Percentiles rank a stretch among this genome's conserved stretches.
These are phyloP conservation scores for Cantharis rustica DNA, from an alignment of 2,888 invertebrate genomes.

Conservation along the genomic window DNA sequence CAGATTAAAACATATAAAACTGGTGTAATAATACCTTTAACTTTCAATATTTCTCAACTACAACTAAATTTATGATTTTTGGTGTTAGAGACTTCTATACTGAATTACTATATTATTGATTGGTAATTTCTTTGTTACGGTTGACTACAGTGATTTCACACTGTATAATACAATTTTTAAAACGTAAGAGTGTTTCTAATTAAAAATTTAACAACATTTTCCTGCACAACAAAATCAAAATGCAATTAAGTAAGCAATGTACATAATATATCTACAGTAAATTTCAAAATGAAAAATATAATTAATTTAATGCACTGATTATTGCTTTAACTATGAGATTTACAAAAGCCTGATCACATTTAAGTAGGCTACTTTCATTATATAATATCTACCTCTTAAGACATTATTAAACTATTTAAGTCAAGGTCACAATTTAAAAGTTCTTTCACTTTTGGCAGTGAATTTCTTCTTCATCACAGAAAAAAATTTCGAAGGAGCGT, in stretches of 20 bases:
- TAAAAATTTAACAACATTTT: not conserved
- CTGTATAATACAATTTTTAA: not conserved
- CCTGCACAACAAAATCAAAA: not conserved
- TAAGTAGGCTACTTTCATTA: slow-evolving; percentile 11
- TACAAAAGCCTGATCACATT: slow-evolving; percentile 17
- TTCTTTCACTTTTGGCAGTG: slow-evolving; percentile 53
- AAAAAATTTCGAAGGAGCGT: not conserved
- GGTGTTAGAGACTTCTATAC: not conserved
- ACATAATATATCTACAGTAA: not conserved
- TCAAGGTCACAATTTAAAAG: slow-evolving; percentile 43
- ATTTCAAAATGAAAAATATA: not conserved
- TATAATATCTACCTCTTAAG: slow-evolving; percentile 4
- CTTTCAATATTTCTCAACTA: slow-evolving; percentile 3
- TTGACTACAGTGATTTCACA: not conserved
- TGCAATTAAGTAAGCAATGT: not conserved
- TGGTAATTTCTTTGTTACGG: not conserved
- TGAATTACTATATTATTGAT: not conserved
- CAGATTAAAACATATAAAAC: not conserved
- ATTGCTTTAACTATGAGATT: not conserved
- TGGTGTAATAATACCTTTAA: not conserved
- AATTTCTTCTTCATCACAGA: slow-evolving; percentile 45
- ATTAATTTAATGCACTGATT: slow-evolving; percentile 21
- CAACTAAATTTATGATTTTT: not conserved
- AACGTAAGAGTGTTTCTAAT: not conserved
- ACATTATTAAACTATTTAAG: slow-evolving; percentile 32